Percentiles rank a stretch among this genome's conserved stretches.
Evolutionary conservation across 2,797 vertebrate species (phyloP).

Genomic region (Prunella strophiata): DNA sequence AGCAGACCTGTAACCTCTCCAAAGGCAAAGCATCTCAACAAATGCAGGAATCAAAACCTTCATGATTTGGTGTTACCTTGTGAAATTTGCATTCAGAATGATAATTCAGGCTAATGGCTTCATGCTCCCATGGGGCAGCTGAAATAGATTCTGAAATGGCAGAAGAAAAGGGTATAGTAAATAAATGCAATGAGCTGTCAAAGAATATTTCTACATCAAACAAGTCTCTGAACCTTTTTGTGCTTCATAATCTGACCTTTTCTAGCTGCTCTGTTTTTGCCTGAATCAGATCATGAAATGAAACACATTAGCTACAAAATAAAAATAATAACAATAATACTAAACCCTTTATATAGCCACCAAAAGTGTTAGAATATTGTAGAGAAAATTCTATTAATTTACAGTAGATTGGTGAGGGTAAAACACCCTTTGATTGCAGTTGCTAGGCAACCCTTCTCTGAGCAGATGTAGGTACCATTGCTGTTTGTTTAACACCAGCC

Average conservation of each 20-base stretch:
- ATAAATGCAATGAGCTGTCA: constrained; percentile 78
- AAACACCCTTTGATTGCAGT: constrained; percentile 77
- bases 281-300: not conserved
- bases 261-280: not conserved
- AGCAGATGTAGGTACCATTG: constrained; percentile 71
- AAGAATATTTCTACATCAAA: constrained; percentile 72
- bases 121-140: constrained; percentile 57
- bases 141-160: constrained; percentile 73
- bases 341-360: constrained; percentile 3
- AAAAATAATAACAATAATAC: constrained; percentile 42
- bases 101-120: constrained; percentile 76
- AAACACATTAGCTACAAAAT: not conserved
- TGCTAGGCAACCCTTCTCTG: constrained; percentile 79
- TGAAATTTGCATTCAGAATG: constrained; percentile 72
- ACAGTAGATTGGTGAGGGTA: constrained; percentile 63
- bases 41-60: constrained; percentile 46
- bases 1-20: constrained; percentile 24
- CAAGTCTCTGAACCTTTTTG: constrained; percentile 51
- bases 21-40: constrained; percentile 15
- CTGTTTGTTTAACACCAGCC: constrained; percentile 67
- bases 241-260: constrained; percentile 61
- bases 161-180: constrained; percentile 73
- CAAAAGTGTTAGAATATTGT: constrained; percentile 59
- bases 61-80: constrained; percentile 57
- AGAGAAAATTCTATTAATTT: constrained; percentile 72